Conservation (phyloP, 2,113 vertebrate genomes). For the Leptobrachium leishanense region DNA sequence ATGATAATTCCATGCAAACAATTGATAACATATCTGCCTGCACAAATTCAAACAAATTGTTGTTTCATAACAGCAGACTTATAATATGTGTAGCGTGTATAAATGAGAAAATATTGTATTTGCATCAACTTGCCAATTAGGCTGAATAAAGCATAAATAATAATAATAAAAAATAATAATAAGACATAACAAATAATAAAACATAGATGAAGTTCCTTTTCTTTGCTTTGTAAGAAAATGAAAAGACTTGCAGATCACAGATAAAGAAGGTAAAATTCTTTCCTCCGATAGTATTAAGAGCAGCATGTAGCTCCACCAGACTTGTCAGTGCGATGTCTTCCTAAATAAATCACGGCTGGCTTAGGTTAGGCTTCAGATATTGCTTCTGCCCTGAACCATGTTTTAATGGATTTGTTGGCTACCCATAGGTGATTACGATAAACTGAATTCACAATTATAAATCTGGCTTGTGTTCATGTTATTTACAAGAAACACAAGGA, state of each 20-base stretch:
- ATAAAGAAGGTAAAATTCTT: neutral
- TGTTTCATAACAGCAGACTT: too few species aligned
- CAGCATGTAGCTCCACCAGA: slow-evolving; percentile 15
- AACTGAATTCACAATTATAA: neutral
- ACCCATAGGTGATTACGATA: neutral
- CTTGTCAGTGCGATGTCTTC: slow-evolving; percentile 16
- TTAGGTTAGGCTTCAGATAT: slow-evolving; percentile 14
- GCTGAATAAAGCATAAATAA: too few species aligned
- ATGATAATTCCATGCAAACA: too few species aligned
- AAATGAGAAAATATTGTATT: too few species aligned
- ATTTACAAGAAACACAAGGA: neutral
- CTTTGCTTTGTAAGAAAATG: slow-evolving; percentile 5
- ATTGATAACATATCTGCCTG: too few species aligned
- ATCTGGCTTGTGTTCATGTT: neutral
- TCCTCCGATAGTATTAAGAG: slow-evolving; percentile 1
- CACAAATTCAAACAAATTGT: too few species aligned
- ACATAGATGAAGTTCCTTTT: neutral
- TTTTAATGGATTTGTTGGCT: slow-evolving; percentile 7
- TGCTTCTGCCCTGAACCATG: slow-evolving; percentile 4
- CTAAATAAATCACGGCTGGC: slow-evolving; percentile 17
- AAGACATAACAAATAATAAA: too few species aligned
- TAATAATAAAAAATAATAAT: too few species aligned
- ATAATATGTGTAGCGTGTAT: too few species aligned
- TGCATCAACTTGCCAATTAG: too few species aligned
- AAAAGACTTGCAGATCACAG: neutral